Evolutionary conservation across 2,797 vertebrate species (phyloP).

Genomic region (Centropyge bicolor): DNA sequence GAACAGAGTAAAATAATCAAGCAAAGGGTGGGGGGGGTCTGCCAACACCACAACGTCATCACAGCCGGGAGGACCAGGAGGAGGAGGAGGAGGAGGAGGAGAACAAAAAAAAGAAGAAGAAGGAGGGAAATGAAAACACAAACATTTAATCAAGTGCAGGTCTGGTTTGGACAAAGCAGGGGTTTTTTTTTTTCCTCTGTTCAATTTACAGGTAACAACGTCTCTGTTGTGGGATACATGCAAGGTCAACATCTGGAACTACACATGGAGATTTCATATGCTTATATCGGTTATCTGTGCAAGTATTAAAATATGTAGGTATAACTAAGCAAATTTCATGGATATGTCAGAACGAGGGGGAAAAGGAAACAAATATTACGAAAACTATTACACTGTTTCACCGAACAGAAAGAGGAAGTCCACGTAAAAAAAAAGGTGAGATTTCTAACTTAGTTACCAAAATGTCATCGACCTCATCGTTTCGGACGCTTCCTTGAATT

Average conservation of each 20-base stretch:
- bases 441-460: conserved; percentile 85
- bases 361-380: conserved; percentile 69
- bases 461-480: conserved; percentile 88
- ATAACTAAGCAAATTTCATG: conserved; percentile 83
- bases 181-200: conserved; percentile 49
- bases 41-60: conserved; percentile 72
- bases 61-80: conserved; percentile 49
- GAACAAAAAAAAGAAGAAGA: background rate
- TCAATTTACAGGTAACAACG: conserved; percentile 84
- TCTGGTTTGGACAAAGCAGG: conserved; percentile 78
- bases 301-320: conserved; percentile 87
- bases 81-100: conserved; percentile 2
- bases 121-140: conserved; percentile 66
- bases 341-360: conserved; percentile 75
- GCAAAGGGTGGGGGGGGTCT: conserved; percentile 60
- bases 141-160: conserved; percentile 90
- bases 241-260: conserved; percentile 88
- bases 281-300: conserved; percentile 87
- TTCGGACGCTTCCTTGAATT: conserved; percentile 67
- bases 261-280: conserved; percentile 87
- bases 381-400: conserved; percentile 84
- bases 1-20: conserved; percentile 83
- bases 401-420: conserved; percentile 81
- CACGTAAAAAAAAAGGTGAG: conserved; percentile 71
- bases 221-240: conserved; percentile 86